Conservation (phyloP, 2,888 invertebrate genomes). For the Lycia hirtaria region DNA sequence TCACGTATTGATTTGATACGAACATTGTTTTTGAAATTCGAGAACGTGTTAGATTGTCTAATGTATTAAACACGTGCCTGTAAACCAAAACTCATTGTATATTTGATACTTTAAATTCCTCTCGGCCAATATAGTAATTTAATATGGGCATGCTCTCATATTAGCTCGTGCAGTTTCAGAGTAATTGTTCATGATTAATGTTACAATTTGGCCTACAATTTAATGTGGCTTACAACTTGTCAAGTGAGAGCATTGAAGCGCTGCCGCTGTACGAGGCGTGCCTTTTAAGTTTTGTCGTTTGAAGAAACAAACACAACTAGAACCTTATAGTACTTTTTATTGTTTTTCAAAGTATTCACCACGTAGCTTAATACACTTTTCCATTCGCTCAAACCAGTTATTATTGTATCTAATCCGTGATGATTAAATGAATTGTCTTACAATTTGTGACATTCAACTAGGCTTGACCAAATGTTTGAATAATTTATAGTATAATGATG, state of each 20-base stretch:
- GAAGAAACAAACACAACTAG: too few species aligned
- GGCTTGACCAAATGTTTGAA: conserved; percentile 17
- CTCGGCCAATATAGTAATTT: conserved; percentile 36
- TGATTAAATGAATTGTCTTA: conserved; percentile 26
- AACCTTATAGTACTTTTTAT: too few species aligned
- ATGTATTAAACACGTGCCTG: conserved; percentile 16
- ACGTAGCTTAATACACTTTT: too few species aligned
- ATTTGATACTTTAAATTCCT: conserved; percentile 23
- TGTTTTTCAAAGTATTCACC: too few species aligned
- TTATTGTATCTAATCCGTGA: conserved; percentile 23
- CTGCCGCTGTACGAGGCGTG: too few species aligned
- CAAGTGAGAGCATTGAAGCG: conserved; percentile 32
- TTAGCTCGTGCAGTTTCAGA: conserved; percentile 49
- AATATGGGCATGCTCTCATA: conserved; percentile 52
- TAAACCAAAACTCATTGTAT: conserved; percentile 11
- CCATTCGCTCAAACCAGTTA: too few species aligned
- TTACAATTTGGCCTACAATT: conserved; percentile 62
- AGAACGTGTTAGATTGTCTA: conserved; percentile 23
- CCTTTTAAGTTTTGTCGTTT: too few species aligned
- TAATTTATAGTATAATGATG: too few species aligned
- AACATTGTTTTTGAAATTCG: conserved; percentile 12
- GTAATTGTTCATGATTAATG: conserved; percentile 68
- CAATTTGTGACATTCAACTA: conserved; percentile 28
- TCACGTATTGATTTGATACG: conserved; percentile 20
- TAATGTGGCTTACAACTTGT: conserved; percentile 63